Evolutionary conservation across 2,888 invertebrate species (phyloP), one percentile per base, ranked within the genome.

Genomic region (Lepidocyrtinus sp.): DNA sequence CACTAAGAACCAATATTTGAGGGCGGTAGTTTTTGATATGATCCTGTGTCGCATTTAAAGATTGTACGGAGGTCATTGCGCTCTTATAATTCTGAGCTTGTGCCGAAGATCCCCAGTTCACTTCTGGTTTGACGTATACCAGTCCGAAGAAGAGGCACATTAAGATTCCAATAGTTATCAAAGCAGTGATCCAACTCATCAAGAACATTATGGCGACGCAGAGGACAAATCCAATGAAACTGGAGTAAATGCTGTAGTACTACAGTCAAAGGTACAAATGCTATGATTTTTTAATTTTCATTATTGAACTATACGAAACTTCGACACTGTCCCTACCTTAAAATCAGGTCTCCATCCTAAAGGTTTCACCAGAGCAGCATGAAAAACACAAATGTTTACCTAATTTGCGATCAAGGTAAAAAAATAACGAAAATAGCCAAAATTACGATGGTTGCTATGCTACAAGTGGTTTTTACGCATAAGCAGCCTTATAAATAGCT

Each of bases 101-200:
- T 0, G 97, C 97, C 1, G 97, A 97, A 0, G 98, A 97, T 1
- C 99, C 99, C 99, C 99, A 99, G 90, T 99, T 99, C 1, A 98
- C 98, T 88, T 98, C 96, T 87, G 91, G 91, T 87, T 91, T 91
- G 24, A 90, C 88, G 85, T 91, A 90, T 72, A 90, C 89, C 3
- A 92, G 88, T 87, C 90, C 91, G 75, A 91, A 87, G 87, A 91
- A 91, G 26, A 92, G 88, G 22, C 88, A 88, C 2, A 88, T 81
- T 26, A 90, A 87, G 68, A 89, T 87, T 72, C 88, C 88, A 82
- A 91, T 89, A 0, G 91, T 91, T 80, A 90, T 87, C 9, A 91
- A 87, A 3, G 91, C 91, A 7, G 90, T 89, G 87, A 89, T 88
- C 90, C 90, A 91, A 85, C 90, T 89, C 85, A 91, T 90, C 26